A percentile compares a stretch with the other conserved stretches of the same genome.
These are phyloP conservation scores for Alligator sinensis DNA, from an alignment of 2,113 vertebrate species.

Conservation along the genomic window DNA sequence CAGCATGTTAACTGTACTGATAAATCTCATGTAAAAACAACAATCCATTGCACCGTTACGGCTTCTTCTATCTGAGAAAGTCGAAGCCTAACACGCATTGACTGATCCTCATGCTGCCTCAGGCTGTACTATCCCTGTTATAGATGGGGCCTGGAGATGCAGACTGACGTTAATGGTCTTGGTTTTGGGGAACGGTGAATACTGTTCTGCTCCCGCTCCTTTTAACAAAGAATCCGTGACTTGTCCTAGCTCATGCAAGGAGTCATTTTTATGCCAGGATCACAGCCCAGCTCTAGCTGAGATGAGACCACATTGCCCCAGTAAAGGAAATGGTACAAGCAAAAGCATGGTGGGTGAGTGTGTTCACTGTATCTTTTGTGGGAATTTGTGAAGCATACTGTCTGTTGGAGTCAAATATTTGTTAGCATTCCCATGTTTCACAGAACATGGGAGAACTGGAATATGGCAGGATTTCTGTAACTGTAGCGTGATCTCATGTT, in stretches of 20 bases:
- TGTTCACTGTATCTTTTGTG: no score
- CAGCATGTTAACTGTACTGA: slow-evolving; percentile 40
- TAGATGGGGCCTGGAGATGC: rapidly evolving
- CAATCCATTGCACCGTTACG: neutral
- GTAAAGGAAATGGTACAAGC: neutral
- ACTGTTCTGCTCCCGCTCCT: neutral
- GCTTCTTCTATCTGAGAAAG: slow-evolving; percentile 43
- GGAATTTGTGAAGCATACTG: neutral
- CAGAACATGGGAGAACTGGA: neutral
- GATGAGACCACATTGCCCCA: no score
- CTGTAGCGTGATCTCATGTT: neutral
- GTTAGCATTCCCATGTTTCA: neutral
- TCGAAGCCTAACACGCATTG: neutral
- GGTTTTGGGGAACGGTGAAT: neutral
- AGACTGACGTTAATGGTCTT: neutral
- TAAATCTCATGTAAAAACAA: slow-evolving; percentile 65
- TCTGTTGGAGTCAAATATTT: neutral
- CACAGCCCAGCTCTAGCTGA: no score
- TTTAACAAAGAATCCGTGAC: neutral
- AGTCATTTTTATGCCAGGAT: neutral
- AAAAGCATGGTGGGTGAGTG: no score
- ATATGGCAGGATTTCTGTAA: neutral
- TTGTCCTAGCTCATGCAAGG: no score
- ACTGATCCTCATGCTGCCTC: neutral
- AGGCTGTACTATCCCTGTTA: rapidly evolving